Evolutionary conservation across 2,888 invertebrate genomes (phyloP).

Genomic region (Lasioglossum morio): DNA sequence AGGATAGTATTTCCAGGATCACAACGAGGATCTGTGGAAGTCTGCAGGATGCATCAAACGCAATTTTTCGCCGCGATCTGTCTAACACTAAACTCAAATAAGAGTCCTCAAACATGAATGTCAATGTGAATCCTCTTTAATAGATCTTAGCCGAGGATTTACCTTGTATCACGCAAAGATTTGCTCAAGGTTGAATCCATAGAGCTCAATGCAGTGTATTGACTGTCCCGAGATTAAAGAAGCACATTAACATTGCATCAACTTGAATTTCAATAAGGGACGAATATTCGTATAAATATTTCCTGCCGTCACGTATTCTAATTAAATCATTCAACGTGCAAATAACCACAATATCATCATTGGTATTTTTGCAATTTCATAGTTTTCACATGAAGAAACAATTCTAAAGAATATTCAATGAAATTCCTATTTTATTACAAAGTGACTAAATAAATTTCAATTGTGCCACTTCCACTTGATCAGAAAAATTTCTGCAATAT

Average conservation of each 20-base stretch:
- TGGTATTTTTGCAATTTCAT: background rate
- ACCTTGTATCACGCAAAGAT: constrained; percentile 20
- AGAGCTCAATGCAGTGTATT: constrained; percentile 8
- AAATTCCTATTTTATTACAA: background rate
- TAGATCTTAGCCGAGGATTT: background rate
- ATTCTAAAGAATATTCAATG: background rate
- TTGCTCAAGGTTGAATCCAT: constrained; percentile 1
- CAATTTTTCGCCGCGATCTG: constrained; percentile 12
- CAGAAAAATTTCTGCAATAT: background rate
- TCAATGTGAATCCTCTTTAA: constrained; percentile 25
- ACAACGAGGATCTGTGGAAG: background rate
- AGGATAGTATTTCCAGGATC: background rate
- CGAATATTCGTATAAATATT: background rate
- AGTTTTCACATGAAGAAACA: background rate
- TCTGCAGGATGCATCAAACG: constrained; percentile 32
- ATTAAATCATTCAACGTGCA: background rate
- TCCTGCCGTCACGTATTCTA: background rate
- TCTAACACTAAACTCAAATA: constrained; percentile 46
- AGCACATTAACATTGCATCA: background rate
- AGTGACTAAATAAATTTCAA: background rate
- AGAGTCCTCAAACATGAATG: constrained; percentile 31
- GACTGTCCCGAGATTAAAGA: background rate
- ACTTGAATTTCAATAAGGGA: background rate
- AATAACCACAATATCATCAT: background rate
- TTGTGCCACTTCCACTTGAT: background rate